Percentiles rank a stretch among this genome's conserved stretches.
These are phyloP conservation scores for Glaucopsyche alexis DNA, from an alignment of 2,888 invertebrate species.

Conservation along the genomic window DNA sequence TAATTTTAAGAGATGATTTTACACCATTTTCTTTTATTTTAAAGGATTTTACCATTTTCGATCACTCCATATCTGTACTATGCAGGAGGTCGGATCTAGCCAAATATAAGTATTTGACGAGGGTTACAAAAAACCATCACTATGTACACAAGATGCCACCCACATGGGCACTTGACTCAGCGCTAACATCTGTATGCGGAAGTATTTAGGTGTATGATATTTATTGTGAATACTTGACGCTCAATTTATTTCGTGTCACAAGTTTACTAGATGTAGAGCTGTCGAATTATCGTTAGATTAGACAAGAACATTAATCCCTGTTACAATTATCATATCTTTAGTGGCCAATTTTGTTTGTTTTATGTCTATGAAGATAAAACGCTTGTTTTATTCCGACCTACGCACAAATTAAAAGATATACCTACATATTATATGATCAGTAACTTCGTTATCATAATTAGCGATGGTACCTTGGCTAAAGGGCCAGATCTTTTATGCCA, in stretches of 20 bases:
- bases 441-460: no score
- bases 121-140: slow-evolving; percentile 49
- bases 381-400: not conserved
- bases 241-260: slow-evolving; percentile 27
- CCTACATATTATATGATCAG: no score
- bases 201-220: slow-evolving; percentile 44
- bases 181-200: slow-evolving; percentile 49
- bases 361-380: not conserved
- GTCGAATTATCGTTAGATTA: slow-evolving; percentile 13
- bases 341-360: not conserved
- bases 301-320: slow-evolving; percentile 12
- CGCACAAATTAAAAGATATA: not conserved
- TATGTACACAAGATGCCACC: slow-evolving; percentile 55
- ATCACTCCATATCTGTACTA: slow-evolving; percentile 40
- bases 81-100: slow-evolving; percentile 69
- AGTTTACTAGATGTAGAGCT: not conserved
- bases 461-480: no score
- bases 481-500: no score
- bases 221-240: slow-evolving; percentile 36
- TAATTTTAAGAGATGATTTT: slow-evolving; percentile 2
- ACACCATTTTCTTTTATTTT: not conserved
- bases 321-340: not conserved
- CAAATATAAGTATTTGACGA: slow-evolving; percentile 56
- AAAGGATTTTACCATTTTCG: slow-evolving; percentile 15
- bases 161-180: slow-evolving; percentile 55